These are phyloP conservation scores for Biston stratarius DNA, from an alignment of 2,888 invertebrate species.

Conservation along the genomic window DNA sequence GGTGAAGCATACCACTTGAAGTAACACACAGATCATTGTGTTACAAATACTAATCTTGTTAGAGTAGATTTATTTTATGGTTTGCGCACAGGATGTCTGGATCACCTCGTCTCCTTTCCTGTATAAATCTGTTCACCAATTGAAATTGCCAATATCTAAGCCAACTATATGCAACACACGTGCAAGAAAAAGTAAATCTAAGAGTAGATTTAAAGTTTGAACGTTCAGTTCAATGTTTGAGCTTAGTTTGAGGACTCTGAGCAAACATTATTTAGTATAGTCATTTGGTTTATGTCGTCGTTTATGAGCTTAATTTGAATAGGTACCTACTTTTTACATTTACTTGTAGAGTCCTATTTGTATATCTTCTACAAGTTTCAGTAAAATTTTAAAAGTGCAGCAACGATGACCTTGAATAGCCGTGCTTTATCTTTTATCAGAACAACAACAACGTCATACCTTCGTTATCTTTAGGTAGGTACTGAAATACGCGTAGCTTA, in stretches of 20 bases:
- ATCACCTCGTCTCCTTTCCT: conserved; percentile 59
- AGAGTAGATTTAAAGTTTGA: no score
- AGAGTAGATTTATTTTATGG: conserved; percentile 49
- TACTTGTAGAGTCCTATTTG: no score
- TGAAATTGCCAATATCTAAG: conserved; percentile 40
- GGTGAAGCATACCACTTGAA: conserved; percentile 23
- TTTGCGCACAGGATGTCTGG: conserved; percentile 64
- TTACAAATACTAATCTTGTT: conserved; percentile 32
- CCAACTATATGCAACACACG: conserved; percentile 16
- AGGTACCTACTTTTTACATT: no score
- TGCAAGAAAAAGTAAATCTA: no score
- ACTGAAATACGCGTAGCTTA: conserved; percentile 2
- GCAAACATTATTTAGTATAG: no score
- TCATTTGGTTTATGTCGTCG: no score
- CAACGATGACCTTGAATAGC: conserved; percentile 51
- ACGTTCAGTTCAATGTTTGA: no score
- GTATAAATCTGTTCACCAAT: conserved; percentile 54
- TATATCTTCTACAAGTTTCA: no score
- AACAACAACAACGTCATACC: conserved; percentile 42
- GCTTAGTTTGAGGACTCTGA: no score
- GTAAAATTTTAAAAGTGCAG: conserved; percentile 41
- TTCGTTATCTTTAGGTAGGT: conserved; percentile 15
- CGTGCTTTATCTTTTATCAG: conserved; percentile 55
- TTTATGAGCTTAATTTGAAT: no score
- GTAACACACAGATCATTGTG: conserved; percentile 24